These are phyloP conservation scores for Ophioninae sp. DNA, from an alignment of 2,888 invertebrate genomes.

Conservation along the genomic window DNA sequence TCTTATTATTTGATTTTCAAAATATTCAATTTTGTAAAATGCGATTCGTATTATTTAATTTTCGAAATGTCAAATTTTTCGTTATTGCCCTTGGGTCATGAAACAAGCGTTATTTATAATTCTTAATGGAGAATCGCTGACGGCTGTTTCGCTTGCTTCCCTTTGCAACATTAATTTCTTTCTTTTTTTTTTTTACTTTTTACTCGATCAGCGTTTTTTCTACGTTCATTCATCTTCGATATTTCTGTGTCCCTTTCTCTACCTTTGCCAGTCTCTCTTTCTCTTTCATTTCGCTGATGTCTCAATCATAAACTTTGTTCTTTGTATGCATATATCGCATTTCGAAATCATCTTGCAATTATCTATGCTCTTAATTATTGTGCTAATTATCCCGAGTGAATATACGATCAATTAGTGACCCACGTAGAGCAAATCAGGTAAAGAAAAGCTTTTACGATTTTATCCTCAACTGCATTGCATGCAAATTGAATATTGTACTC, in stretches of 20 bases:
- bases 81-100: too few species aligned
- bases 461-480: slow-evolving; percentile 53
- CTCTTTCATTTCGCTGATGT: neutral
- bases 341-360: slow-evolving; percentile 34
- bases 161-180: neutral
- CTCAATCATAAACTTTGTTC: slow-evolving; percentile 21
- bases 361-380: slow-evolving; percentile 13
- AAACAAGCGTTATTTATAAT: neutral
- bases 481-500: slow-evolving; percentile 41
- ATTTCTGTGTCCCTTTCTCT: slow-evolving; percentile 6
- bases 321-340: slow-evolving; percentile 31
- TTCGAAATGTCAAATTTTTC: too few species aligned
- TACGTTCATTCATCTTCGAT: slow-evolving; percentile 15
- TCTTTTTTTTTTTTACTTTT: neutral
- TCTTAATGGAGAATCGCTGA: neutral
- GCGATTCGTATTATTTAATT: too few species aligned
- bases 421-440: slow-evolving; percentile 38
- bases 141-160: neutral
- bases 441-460: slow-evolving; percentile 51
- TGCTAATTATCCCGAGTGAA: slow-evolving; percentile 19
- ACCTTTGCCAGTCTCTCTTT: slow-evolving; percentile 34
- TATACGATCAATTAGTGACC: slow-evolving; percentile 21
- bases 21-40: too few species aligned
- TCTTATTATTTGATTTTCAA: too few species aligned
- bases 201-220: slow-evolving; percentile 28